A percentile compares a stretch with the other conserved stretches of the same genome.
Conservation (phyloP, 92 coral and sea anemone genomes). For the Paragorgia papillata region DNA sequence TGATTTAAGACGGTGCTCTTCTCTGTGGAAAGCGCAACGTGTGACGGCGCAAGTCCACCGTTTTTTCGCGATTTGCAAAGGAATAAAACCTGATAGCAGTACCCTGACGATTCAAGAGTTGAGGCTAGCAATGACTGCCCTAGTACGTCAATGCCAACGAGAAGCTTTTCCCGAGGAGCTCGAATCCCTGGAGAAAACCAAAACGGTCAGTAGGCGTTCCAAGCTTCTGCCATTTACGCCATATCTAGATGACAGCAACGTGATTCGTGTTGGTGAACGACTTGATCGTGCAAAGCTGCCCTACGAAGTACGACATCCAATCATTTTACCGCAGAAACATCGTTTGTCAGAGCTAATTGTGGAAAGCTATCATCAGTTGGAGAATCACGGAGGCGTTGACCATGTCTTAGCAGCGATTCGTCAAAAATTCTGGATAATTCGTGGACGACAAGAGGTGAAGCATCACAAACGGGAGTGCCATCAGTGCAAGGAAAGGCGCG, state of each 20-base stretch:
- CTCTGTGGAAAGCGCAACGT: conserved; percentile 36
- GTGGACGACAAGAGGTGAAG: conserved; percentile 54
- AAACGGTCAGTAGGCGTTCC: neutral
- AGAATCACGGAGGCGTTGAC: conserved; percentile 56
- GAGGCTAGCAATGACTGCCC: neutral
- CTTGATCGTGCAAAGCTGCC: conserved; percentile 50
- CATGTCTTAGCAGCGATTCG: conserved; percentile 54
- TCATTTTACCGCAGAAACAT: conserved; percentile 54
- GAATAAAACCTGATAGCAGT: neutral
- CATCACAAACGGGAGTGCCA: conserved; percentile 42
- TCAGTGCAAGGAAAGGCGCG: conserved; percentile 45
- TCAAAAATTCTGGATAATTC: conserved; percentile 56
- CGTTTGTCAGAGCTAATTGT: conserved; percentile 42
- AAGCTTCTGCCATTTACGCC: conserved; percentile 39
- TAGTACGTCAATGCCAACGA: conserved; percentile 36
- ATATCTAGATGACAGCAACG: conserved; percentile 41
- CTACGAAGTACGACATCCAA: conserved; percentile 60
- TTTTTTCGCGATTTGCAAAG: conserved; percentile 11
- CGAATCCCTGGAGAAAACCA: conserved; percentile 10
- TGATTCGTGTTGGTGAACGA: conserved; percentile 60
- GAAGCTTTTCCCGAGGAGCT: conserved; percentile 45
- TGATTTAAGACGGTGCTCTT: neutral
- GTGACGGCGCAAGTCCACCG: conserved; percentile 1
- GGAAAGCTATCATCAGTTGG: conserved; percentile 28
- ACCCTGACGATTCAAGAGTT: conserved; percentile 9